Conservation (phyloP, 2,888 invertebrate species). For the Hirudinaria manillensis region DNA sequence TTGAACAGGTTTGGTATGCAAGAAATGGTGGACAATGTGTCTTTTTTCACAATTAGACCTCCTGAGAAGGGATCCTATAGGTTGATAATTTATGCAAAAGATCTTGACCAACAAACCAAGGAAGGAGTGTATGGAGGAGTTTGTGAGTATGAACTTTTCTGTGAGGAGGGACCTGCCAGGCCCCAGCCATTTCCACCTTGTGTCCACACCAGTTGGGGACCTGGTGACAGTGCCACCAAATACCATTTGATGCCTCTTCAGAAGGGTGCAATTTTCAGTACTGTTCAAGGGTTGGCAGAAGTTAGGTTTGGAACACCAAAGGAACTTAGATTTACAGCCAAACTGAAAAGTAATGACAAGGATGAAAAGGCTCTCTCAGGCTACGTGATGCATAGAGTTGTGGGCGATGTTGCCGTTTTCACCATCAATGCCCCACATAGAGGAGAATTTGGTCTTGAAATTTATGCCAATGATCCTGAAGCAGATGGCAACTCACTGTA, state of each 20-base stretch:
- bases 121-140: constrained; percentile 54
- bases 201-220: constrained; percentile 53
- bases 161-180: constrained; percentile 45
- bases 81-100: constrained; percentile 53
- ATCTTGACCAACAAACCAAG: constrained; percentile 49
- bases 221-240: constrained; percentile 49
- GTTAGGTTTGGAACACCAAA: constrained; percentile 48
- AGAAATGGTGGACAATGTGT: constrained; percentile 51
- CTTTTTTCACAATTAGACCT: constrained; percentile 52
- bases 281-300: constrained; percentile 51
- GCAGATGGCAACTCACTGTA: constrained; percentile 51
- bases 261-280: constrained; percentile 49
- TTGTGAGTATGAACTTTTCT: constrained; percentile 53
- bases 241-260: constrained; percentile 50
- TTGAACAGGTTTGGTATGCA: constrained; percentile 50
- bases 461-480: constrained; percentile 53
- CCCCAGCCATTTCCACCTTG: constrained; percentile 53
- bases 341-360: constrained; percentile 49
- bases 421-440: constrained; percentile 49
- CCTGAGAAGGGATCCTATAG: constrained; percentile 51
- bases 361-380: constrained; percentile 50
- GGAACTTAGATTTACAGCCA: constrained; percentile 53
- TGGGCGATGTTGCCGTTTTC: constrained; percentile 52
- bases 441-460: constrained; percentile 53
- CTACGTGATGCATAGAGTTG: constrained; percentile 50